phyloP scores from a whole-genome alignment of 2,113 vertebrate species.

The Copsychus sechellarum region DNA sequence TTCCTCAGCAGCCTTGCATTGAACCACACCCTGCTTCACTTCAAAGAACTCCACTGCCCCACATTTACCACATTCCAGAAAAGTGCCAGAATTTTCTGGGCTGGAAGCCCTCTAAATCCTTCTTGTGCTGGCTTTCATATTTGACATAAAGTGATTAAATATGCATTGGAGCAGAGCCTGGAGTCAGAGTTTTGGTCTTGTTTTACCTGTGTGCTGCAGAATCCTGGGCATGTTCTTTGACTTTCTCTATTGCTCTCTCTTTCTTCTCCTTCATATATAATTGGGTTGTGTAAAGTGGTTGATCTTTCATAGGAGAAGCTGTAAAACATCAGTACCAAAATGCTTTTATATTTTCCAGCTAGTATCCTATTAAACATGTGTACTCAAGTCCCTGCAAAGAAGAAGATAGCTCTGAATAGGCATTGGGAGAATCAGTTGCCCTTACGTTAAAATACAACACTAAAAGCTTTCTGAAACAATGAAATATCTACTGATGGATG shows the following conservation, averaged over 20 bases:
- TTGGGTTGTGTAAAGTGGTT: not conserved
- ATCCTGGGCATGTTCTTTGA: not conserved
- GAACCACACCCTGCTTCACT: not conserved
- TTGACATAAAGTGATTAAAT: slow-evolving; percentile 15
- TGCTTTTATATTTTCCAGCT: not conserved
- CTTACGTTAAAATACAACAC: not conserved
- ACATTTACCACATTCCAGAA: not conserved
- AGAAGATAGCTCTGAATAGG: not conserved
- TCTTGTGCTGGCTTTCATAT: not conserved
- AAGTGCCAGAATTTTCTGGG: slow-evolving; percentile 16
- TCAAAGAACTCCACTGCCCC: not conserved
- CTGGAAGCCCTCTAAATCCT: slow-evolving; percentile 15
- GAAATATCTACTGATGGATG: not conserved
- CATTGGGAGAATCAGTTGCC: not conserved
- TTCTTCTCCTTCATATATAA: not conserved
- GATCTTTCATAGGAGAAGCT: not conserved
- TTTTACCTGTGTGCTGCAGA: not conserved
- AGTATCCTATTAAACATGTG: not conserved
- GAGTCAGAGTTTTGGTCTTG: not conserved
- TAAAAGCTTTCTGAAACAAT: not conserved
- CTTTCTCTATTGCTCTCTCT: not conserved
- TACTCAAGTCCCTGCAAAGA: not conserved
- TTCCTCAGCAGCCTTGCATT: not conserved
- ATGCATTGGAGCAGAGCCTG: not conserved
- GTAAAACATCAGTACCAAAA: not conserved